Base-by-base conservation (phyloP, 1,140 invertebrate species). In the Micrasema longulum region DNA sequence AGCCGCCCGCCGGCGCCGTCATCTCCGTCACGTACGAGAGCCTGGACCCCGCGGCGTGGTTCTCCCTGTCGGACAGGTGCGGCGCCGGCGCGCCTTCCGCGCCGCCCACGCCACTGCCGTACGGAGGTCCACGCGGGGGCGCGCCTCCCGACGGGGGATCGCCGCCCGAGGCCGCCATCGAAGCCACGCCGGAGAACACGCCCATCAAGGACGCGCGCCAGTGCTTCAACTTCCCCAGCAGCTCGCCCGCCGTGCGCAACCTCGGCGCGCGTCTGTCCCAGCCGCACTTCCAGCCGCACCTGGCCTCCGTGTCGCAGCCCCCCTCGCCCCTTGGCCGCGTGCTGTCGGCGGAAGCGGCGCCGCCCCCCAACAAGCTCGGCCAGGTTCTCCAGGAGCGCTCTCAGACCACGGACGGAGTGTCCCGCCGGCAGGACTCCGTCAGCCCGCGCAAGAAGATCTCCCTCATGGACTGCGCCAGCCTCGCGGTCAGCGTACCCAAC, bases 151-250 rank as follows among this genome's bases (percentile, higher is more conserved):
- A 87, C 78, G 88, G 90, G 43, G 86, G 88, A 1, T 90, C 89
- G 14, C 91, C 91, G 14, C 91, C 93, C 1, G 93, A 95, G 82
- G 91, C 93, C 10, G 93, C 93, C 36, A 89, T 94, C 26, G 93
- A 95, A 85, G 93, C 93, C 5, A 95, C 93, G 7, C 93, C 93
- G 2, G 93, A 95, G 86, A 95, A 93, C 23, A 95, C 93, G 26
- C 93, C 93, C 0, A 87, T 94, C 0, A 93, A 93, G 79, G 92
- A 88, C 77, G 79, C 77, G 4, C 77, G 79, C 26, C 80, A 79
- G 52, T 62, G 71, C 50, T 83, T 82, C 64, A 79, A 79, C 53
- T 83, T 81, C 74, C 85, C 87, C 11, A 77, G 83, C 2, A 88
- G 88, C 71, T 89, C 90, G 9, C 84, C 83, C 71, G 89, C 89